Conservation (phyloP, 2,888 invertebrate species). For the Branchellion lobata region DNA sequence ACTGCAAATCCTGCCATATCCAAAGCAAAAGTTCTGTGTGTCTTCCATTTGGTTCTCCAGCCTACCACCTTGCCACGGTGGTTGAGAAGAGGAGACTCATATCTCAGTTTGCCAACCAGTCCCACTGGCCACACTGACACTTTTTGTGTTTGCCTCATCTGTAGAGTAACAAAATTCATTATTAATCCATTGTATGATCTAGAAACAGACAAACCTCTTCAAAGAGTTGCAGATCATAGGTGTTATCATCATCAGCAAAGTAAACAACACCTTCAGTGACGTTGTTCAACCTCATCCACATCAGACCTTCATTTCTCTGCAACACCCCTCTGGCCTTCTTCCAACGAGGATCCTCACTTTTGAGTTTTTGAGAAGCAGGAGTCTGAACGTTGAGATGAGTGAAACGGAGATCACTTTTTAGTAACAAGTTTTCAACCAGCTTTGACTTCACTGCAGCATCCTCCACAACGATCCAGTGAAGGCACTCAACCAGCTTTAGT, state of each 20-base stretch:
- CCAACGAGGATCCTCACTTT: conserved; percentile 61
- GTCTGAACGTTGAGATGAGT: conserved; percentile 72
- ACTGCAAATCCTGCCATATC: conserved; percentile 94
- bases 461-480: conserved; percentile 91
- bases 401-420: conserved; percentile 70
- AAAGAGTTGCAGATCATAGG: conserved; percentile 84
- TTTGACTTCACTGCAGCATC: conserved; percentile 74
- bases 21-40: conserved; percentile 83
- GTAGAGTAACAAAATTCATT: conserved; percentile 42
- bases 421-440: conserved; percentile 72
- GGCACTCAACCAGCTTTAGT: conserved; percentile 77
- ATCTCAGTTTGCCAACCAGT: conserved; percentile 88
- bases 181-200: neutral
- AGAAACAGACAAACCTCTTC: conserved; percentile 70
- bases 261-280: conserved; percentile 76
- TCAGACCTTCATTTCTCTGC: conserved; percentile 64
- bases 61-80: conserved; percentile 62
- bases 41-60: conserved; percentile 80
- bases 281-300: conserved; percentile 75
- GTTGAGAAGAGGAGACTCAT: conserved; percentile 79
- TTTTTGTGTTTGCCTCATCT: conserved; percentile 71
- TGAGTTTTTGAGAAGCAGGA: conserved; percentile 62
- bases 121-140: conserved; percentile 92
- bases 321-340: conserved; percentile 69
- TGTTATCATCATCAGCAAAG: conserved; percentile 96